Evolutionary conservation across 23 tunicate genomes (phyloP).

Genomic region (Botrylloides violaceus): DNA sequence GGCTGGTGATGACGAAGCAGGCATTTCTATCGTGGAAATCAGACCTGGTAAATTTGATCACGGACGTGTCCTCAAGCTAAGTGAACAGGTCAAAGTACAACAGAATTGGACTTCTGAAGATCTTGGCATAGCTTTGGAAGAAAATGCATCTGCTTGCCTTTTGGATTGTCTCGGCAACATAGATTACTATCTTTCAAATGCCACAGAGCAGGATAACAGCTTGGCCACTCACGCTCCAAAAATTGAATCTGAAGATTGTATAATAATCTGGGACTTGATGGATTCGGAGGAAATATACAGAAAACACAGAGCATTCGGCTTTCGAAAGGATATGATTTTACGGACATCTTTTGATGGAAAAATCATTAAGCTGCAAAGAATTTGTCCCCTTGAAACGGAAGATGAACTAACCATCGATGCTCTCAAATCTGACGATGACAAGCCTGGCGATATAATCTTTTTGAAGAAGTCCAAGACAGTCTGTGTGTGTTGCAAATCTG

Average conservation of each 20-base stretch:
- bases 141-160: conserved; percentile 35
- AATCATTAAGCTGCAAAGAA: conserved; percentile 20
- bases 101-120: conserved; percentile 11
- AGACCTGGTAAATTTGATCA: conserved; percentile 43
- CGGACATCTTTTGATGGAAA: conserved; percentile 26
- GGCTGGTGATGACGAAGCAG: conserved; percentile 35
- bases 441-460: conserved; percentile 31
- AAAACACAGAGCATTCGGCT: conserved; percentile 53
- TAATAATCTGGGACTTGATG: conserved; percentile 23
- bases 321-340: conserved; percentile 14
- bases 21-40: conserved; percentile 53
- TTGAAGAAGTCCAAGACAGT: conserved; percentile 24
- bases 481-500: conserved; percentile 30
- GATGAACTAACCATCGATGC: not conserved
- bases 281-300: conserved; percentile 34
- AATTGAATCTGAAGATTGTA: conserved; percentile 20
- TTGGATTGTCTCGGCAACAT: conserved; percentile 26
- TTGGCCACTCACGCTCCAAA: conserved; percentile 42
- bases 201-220: conserved; percentile 25
- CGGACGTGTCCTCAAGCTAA: conserved; percentile 29
- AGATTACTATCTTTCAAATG: conserved; percentile 27
- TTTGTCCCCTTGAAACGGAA: not conserved
- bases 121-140: conserved; percentile 26
- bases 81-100: conserved; percentile 26
- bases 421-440: not conserved